A percentile compares a stretch with the other conserved stretches of the same genome.
Evolutionary conservation across 1,140 invertebrate species (phyloP).

Genomic region (Nylanderia fulva): DNA sequence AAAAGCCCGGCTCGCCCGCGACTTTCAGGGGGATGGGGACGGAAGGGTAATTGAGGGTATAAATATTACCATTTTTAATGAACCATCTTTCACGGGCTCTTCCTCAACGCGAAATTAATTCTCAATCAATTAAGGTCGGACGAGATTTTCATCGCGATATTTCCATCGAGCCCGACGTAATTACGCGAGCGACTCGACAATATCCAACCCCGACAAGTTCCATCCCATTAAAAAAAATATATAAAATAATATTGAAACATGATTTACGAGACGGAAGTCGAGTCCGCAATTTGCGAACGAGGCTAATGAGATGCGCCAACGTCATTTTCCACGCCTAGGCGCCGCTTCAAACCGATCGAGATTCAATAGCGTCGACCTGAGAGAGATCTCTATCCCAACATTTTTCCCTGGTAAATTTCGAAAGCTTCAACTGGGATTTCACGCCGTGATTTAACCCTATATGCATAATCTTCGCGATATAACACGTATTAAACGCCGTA

Average conservation of each 20-base stretch:
- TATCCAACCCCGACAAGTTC: slow-evolving; percentile 45
- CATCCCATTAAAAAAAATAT: background rate
- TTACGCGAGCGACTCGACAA: slow-evolving; percentile 57
- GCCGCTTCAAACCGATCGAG: slow-evolving; percentile 1
- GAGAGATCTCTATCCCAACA: background rate
- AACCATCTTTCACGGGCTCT: slow-evolving; percentile 43
- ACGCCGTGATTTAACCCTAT: background rate
- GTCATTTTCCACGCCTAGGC: slow-evolving; percentile 55
- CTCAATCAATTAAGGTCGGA: slow-evolving; percentile 62
- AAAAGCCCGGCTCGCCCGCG: slow-evolving; percentile 59
- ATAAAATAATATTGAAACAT: slow-evolving; percentile 51
- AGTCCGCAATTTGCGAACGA: slow-evolving; percentile 54
- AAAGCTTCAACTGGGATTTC: background rate
- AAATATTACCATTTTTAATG: slow-evolving; percentile 71
- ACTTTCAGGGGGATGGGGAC: slow-evolving; percentile 41
- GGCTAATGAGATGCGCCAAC: slow-evolving; percentile 56
- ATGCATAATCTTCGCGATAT: background rate
- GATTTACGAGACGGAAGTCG: slow-evolving; percentile 58
- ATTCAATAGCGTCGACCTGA: slow-evolving; percentile 15
- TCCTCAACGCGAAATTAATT: slow-evolving; percentile 55
- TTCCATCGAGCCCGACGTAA: slow-evolving; percentile 66
- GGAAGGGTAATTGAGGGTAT: slow-evolving; percentile 63
- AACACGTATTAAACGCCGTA: background rate
- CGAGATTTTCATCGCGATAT: slow-evolving; percentile 67
- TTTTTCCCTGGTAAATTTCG: background rate